Evolutionary conservation across 1,140 invertebrate species (phyloP).

Genomic region (Bombus impatiens): DNA sequence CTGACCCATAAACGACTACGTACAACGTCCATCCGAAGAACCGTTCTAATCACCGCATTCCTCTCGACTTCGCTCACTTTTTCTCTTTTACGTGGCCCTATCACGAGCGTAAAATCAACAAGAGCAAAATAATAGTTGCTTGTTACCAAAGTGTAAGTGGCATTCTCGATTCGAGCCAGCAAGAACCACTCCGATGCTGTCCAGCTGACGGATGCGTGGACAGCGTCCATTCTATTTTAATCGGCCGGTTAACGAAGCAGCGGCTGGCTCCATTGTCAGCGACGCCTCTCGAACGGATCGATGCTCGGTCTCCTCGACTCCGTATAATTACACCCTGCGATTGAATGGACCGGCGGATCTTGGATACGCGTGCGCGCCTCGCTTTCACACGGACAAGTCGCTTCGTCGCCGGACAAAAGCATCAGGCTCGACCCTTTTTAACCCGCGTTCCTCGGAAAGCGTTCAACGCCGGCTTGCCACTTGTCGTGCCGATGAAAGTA

Average conservation of each 20-base stretch:
- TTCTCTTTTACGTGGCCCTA: background rate
- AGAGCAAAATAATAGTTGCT: conserved; percentile 33
- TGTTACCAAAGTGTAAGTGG: conserved; percentile 37
- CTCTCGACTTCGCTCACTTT: background rate
- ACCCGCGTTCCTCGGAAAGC: conserved; percentile 50
- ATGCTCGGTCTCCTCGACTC: conserved; percentile 58
- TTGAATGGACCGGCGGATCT: conserved; percentile 49
- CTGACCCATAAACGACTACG: background rate
- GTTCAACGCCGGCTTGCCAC: conserved; percentile 2
- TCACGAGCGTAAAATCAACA: conserved; percentile 13
- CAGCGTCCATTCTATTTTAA: conserved; percentile 63
- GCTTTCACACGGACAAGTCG: conserved; percentile 43
- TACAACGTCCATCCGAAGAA: background rate
- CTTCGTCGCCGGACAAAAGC: conserved; percentile 59
- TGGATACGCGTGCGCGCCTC: conserved; percentile 32
- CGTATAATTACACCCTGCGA: conserved; percentile 65
- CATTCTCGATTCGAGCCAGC: conserved; percentile 18
- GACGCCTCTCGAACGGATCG: conserved; percentile 56
- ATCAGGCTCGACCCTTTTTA: conserved; percentile 59
- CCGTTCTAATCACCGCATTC: background rate
- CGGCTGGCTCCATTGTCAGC: conserved; percentile 62
- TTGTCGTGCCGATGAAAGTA: conserved; percentile 38
- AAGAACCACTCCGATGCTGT: background rate
- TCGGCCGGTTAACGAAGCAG: conserved; percentile 69
- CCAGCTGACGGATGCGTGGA: conserved; percentile 39